A percentile compares a stretch with the other conserved stretches of the same genome.
These are phyloP conservation scores for Drosophila fuyamai DNA, from an alignment of 1,140 invertebrate species.

Conservation along the genomic window DNA sequence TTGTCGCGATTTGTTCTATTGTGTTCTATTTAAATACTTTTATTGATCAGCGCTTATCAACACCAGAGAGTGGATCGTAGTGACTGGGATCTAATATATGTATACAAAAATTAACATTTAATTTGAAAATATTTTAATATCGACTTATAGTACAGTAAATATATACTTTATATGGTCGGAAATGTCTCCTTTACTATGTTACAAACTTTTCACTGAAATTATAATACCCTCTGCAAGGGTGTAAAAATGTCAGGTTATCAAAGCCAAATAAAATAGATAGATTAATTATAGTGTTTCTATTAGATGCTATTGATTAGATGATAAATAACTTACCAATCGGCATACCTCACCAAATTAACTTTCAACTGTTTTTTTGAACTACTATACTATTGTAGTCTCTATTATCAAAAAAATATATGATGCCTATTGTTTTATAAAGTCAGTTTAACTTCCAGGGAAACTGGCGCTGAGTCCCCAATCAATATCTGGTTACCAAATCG, in stretches of 20 bases:
- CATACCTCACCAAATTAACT: background rate
- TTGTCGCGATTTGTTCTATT: conserved; percentile 3
- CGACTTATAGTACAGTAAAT: too few relatives aligned
- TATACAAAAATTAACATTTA: background rate
- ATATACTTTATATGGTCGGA: too few relatives aligned
- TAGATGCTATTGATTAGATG: background rate
- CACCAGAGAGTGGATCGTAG: background rate
- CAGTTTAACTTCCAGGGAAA: background rate
- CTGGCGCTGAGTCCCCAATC: conserved; percentile 2
- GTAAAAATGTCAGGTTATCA: background rate
- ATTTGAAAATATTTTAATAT: too few relatives aligned
- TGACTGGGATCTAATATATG: background rate
- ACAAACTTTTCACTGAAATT: too few relatives aligned
- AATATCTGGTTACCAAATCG: conserved; percentile 8
- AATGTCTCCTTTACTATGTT: too few relatives aligned
- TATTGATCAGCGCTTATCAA: conserved; percentile 20
- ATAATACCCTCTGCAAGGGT: too few relatives aligned
- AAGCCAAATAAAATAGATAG: background rate
- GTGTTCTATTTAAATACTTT: background rate
- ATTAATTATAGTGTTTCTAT: background rate
- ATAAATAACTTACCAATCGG: background rate
- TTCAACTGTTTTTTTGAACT: background rate
- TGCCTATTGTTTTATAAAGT: background rate
- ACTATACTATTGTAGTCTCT: background rate
- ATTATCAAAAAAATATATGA: background rate